Percentiles rank a stretch among this genome's conserved stretches.
These are phyloP conservation scores for Leucozona laternaria DNA, from an alignment of 2,888 invertebrate species.

Conservation along the genomic window DNA sequence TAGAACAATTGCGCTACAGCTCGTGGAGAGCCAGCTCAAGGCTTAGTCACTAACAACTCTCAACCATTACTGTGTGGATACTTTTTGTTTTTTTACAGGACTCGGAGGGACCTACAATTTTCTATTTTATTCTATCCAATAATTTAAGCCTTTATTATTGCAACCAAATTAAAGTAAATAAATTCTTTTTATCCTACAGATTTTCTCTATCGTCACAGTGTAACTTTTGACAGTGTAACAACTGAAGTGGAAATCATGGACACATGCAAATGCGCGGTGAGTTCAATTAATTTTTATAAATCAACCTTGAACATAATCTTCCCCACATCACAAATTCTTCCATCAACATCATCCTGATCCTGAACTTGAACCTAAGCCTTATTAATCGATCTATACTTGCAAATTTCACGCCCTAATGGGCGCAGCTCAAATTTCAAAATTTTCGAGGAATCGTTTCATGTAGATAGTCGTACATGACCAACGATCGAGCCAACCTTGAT, in stretches of 20 bases:
- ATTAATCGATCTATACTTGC: constrained; percentile 2
- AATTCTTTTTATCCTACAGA: constrained; percentile 83
- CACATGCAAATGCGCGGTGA: constrained; percentile 92
- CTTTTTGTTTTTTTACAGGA: too few species aligned
- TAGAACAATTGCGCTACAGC: too few species aligned
- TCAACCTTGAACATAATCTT: constrained; percentile 11
- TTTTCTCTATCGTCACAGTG: constrained; percentile 91
- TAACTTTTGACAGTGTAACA: constrained; percentile 90
- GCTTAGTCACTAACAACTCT: too few species aligned
- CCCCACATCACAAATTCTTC: background rate
- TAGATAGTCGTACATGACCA: background rate
- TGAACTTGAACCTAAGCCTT: background rate
- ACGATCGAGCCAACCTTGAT: constrained; percentile 56
- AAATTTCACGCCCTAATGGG: constrained; percentile 40
- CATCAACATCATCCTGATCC: background rate
- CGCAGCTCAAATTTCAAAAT: constrained; percentile 51
- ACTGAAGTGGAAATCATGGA: constrained; percentile 92
- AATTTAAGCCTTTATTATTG: background rate
- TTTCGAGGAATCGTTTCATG: constrained; percentile 14
- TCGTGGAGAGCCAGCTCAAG: too few species aligned
- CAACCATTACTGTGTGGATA: too few species aligned
- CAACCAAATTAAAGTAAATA: background rate
- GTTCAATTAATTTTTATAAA: constrained; percentile 79
- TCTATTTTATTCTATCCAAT: too few species aligned
- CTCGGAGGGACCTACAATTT: too few species aligned